A percentile compares a stretch with the other conserved stretches of the same genome.
Conservation (phyloP, 2,888 invertebrate species). For the Leptopilina drosophilae region DNA sequence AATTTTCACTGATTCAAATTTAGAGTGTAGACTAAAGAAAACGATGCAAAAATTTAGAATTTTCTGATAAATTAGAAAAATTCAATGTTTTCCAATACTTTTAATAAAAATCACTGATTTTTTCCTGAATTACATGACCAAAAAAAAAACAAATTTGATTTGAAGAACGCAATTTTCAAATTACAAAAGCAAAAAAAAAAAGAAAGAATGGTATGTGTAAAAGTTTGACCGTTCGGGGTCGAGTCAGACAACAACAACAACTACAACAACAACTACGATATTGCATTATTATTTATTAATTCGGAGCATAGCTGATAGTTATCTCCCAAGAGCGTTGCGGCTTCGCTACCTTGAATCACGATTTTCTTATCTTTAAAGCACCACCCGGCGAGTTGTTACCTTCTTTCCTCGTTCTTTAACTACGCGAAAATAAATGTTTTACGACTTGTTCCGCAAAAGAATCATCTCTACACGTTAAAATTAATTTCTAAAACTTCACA, state of each 20-base stretch:
- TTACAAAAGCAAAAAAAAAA: no score
- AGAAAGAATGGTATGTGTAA: not conserved
- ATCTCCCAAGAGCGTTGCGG: slow-evolving; percentile 68
- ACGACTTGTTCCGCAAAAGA: not conserved
- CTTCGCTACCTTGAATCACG: slow-evolving; percentile 70
- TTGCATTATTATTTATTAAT: slow-evolving; percentile 76
- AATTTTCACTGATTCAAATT: no score
- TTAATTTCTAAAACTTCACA: not conserved
- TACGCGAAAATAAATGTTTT: slow-evolving; percentile 33
- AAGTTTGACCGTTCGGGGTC: slow-evolving; percentile 48
- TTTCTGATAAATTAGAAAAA: no score
- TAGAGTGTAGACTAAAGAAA: no score
- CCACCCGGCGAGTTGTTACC: slow-evolving; percentile 54
- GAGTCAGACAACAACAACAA: slow-evolving; percentile 55
- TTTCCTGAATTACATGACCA: no score
- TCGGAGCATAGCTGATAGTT: slow-evolving; percentile 73
- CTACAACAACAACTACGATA: slow-evolving; percentile 61
- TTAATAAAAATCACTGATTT: no score
- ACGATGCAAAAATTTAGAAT: no score
- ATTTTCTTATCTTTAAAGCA: slow-evolving; percentile 72
- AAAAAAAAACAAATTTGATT: no score
- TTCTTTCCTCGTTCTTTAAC: slow-evolving; percentile 50
- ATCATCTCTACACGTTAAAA: not conserved
- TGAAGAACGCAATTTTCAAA: no score
- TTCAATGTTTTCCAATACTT: no score